Evolutionary conservation across 2,113 vertebrate genomes (phyloP).

Genomic region (Aspiorhynchus laticeps): DNA sequence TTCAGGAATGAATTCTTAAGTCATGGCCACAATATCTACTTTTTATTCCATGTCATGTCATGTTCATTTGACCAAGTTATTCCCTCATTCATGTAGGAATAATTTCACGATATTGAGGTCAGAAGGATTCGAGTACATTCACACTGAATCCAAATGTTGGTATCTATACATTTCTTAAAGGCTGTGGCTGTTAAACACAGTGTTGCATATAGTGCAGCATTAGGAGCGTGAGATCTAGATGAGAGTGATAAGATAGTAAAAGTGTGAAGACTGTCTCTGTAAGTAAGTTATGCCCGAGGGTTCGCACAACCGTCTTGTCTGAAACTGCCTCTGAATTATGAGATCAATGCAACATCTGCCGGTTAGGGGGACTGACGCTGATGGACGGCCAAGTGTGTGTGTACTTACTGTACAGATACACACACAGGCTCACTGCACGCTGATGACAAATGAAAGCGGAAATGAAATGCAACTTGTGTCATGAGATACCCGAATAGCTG

Average conservation of each 20-base stretch:
- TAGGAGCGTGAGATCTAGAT: not conserved
- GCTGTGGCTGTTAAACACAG: not conserved
- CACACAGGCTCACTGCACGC: not conserved
- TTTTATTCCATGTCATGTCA: not conserved
- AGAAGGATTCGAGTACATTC: not conserved
- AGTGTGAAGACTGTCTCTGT: constrained; percentile 35
- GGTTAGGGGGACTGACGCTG: constrained; percentile 70
- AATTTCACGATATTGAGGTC: not conserved
- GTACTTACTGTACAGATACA: constrained; percentile 39
- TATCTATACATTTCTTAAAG: not conserved
- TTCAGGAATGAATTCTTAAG: not conserved
- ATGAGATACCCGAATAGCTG: constrained; percentile 1
- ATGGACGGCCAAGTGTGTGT: constrained; percentile 77
- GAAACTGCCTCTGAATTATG: constrained; percentile 76
- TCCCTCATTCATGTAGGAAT: not conserved
- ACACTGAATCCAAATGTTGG: not conserved
- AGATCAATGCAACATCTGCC: constrained; percentile 76
- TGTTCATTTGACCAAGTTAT: not conserved
- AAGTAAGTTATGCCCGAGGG: constrained; percentile 68
- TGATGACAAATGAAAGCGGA: constrained; percentile 11
- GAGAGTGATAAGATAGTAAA: constrained; percentile 9
- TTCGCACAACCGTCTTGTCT: constrained; percentile 64
- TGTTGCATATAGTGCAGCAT: not conserved
- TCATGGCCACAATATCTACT: not conserved
- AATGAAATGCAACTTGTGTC: constrained; percentile 21